These are phyloP conservation scores for Metalampra italica DNA, from an alignment of 2,888 invertebrate species.

Conservation along the genomic window DNA sequence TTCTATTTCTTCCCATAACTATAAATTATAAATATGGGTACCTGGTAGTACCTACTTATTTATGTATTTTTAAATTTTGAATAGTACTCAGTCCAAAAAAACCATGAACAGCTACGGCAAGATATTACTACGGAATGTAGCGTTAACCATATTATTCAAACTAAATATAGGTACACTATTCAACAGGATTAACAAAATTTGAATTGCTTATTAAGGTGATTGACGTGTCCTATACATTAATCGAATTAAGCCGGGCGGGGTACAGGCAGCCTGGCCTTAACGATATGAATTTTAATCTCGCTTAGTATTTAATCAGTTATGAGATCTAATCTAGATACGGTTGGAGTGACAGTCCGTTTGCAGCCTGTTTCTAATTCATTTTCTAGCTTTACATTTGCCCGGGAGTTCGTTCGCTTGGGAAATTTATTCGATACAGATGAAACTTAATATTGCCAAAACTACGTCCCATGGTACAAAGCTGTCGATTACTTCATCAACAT, in stretches of 20 bases:
- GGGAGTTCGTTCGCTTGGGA: too few relatives aligned
- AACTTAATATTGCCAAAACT: too few relatives aligned
- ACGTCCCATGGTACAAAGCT: too few relatives aligned
- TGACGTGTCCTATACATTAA: conserved; percentile 61
- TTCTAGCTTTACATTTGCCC: conserved; percentile 13
- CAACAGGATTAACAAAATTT: conserved; percentile 66
- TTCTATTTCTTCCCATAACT: too few relatives aligned
- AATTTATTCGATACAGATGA: too few relatives aligned
- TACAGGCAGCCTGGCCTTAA: conserved; percentile 12
- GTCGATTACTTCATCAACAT: too few relatives aligned
- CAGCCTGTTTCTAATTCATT: conserved; percentile 43
- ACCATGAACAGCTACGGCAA: too few relatives aligned
- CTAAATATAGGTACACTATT: conserved; percentile 8
- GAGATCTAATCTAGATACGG: conserved; percentile 47
- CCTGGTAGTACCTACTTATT: too few relatives aligned
- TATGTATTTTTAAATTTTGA: too few relatives aligned
- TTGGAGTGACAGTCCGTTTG: conserved; percentile 39
- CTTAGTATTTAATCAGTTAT: conserved; percentile 30
- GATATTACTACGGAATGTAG: neutral
- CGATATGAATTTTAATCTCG: conserved; percentile 35
- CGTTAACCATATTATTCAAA: conserved; percentile 6
- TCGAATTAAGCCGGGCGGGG: conserved; percentile 37
- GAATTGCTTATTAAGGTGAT: conserved; percentile 71
- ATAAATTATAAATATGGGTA: too few relatives aligned
- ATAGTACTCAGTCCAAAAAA: too few relatives aligned